Conservation (phyloP, 2,888 invertebrate species). For the Ommatoiulus sabulosus region DNA sequence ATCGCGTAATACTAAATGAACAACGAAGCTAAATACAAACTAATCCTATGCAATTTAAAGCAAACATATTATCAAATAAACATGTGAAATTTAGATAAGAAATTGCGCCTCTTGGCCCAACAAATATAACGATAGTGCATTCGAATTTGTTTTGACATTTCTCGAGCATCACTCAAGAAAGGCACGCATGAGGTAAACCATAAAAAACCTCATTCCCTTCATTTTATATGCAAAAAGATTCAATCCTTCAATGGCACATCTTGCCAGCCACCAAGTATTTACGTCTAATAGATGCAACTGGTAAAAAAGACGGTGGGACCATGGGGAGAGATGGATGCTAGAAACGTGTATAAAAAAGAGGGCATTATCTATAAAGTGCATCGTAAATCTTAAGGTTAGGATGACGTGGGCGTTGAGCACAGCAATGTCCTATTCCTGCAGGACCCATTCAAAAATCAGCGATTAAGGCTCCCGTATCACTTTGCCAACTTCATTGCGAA, state of each 20-base stretch:
- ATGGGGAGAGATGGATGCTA: slow-evolving; percentile 45
- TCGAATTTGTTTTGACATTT: no score
- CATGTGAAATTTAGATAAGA: no score
- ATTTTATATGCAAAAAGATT: slow-evolving; percentile 34
- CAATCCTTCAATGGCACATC: slow-evolving; percentile 7
- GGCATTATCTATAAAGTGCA: slow-evolving; percentile 43
- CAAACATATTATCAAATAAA: no score
- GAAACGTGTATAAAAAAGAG: slow-evolving; percentile 41
- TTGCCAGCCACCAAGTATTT: slow-evolving; percentile 3
- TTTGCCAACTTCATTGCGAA: slow-evolving; percentile 34
- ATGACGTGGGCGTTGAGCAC: slow-evolving; percentile 51
- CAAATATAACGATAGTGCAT: no score
- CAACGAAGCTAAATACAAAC: no score
- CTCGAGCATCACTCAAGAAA: background rate
- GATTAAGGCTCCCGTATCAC: slow-evolving; percentile 41
- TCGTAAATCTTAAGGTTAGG: slow-evolving; percentile 49
- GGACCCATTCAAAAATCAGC: slow-evolving; percentile 44
- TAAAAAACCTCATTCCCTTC: slow-evolving; percentile 1
- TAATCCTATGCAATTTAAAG: no score
- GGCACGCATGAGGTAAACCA: slow-evolving; percentile 29
- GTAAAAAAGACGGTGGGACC: slow-evolving; percentile 47
- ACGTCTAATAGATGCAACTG: slow-evolving; percentile 30
- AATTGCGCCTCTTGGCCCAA: no score
- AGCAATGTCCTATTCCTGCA: slow-evolving; percentile 50
- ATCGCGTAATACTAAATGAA: no score